A percentile compares a stretch with the other conserved stretches of the same genome.
These are phyloP conservation scores for Amblyornis subalaris DNA, from an alignment of 2,113 vertebrate species.

Conservation along the genomic window DNA sequence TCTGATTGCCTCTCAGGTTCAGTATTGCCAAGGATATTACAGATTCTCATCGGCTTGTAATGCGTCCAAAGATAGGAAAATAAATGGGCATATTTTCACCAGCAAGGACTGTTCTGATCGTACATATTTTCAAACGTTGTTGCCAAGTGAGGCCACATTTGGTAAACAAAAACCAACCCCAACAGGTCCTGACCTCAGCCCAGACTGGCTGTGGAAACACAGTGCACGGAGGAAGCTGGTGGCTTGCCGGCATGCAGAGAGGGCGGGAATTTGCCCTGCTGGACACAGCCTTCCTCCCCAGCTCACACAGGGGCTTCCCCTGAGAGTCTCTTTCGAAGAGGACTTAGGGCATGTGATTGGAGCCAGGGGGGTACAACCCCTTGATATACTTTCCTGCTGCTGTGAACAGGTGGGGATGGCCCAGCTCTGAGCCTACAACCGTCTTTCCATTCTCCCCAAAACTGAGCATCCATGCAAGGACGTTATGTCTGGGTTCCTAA, in stretches of 20 bases:
- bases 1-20: neutral
- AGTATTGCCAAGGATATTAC: accelerated
- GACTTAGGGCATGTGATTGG: neutral
- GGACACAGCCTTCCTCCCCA: neutral
- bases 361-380: neutral
- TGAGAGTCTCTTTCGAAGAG: accelerated
- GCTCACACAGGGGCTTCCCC: neutral
- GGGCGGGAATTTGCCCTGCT: neutral
- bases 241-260: neutral
- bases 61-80: neutral
- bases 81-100: neutral
- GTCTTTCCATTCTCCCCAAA: neutral
- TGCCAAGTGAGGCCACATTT: neutral
- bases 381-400: neutral
- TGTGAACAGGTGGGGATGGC: neutral
- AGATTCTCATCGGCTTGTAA: neutral
- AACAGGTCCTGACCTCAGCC: neutral
- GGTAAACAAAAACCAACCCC: neutral
- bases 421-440: neutral
- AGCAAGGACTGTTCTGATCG: neutral
- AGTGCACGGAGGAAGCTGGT: neutral
- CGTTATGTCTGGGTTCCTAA: neutral
- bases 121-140: neutral
- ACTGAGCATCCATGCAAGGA: neutral
- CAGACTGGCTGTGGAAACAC: neutral